Conservation (phyloP, 2,797 vertebrate genomes). For the Parauchenoglanis punctatus region DNA sequence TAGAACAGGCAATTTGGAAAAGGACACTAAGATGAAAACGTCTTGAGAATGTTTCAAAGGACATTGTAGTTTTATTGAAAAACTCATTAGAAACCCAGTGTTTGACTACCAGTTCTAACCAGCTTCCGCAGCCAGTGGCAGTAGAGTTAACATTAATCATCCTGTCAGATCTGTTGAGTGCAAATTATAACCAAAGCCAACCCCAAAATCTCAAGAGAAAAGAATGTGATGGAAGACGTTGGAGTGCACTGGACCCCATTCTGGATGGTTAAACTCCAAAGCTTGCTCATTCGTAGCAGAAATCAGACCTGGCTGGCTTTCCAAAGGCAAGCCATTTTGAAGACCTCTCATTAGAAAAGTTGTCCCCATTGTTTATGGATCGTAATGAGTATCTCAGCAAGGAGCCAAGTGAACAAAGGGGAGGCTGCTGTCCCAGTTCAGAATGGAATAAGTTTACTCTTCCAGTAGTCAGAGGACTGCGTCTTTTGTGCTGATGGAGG, state of each 20-base stretch:
- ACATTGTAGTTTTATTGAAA: not conserved
- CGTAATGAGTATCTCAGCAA: conserved; percentile 74
- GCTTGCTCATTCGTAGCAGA: conserved; percentile 62
- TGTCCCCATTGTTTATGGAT: conserved; percentile 72
- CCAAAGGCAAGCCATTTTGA: conserved; percentile 65
- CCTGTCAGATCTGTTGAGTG: conserved; percentile 54
- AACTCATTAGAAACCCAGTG: conserved; percentile 27
- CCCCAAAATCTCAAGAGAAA: conserved; percentile 41
- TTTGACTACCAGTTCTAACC: conserved; percentile 47
- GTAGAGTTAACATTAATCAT: conserved; percentile 62
- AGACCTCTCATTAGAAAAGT: conserved; percentile 74
- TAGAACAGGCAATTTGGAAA: not conserved
- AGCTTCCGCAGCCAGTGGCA: conserved; percentile 29
- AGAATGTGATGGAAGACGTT: conserved; percentile 14
- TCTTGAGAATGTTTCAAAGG: not conserved
- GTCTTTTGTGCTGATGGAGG: conserved; percentile 55
- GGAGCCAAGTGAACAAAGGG: conserved; percentile 66
- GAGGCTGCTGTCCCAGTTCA: conserved; percentile 49
- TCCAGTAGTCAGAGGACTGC: conserved; percentile 40
- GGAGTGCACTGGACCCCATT: conserved; percentile 18
- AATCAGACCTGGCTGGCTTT: conserved; percentile 65
- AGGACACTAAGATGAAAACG: not conserved
- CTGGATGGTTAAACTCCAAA: conserved; percentile 7
- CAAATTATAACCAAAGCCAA: conserved; percentile 53
- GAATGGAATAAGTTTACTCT: conserved; percentile 60